Evolutionary conservation across 1,140 invertebrate genomes (phyloP).

Genomic region (Ostrea edulis): DNA sequence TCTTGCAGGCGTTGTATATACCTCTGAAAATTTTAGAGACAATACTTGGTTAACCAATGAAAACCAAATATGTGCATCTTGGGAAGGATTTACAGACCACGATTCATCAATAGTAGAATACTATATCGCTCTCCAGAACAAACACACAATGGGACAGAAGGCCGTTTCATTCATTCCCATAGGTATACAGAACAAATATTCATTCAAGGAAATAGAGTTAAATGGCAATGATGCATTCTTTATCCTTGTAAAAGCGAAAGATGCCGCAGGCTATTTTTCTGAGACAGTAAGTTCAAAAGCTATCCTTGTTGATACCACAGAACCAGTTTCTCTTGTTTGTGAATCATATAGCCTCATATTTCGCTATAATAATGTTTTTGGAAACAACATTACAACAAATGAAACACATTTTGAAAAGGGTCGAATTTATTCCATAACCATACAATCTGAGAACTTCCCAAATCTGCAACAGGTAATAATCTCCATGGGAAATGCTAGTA

Average conservation of each 20-base stretch:
- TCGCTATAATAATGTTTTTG: not conserved
- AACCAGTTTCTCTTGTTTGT: slow-evolving; percentile 50
- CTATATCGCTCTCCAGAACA: slow-evolving; percentile 41
- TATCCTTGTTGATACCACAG: slow-evolving; percentile 56
- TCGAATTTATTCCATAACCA: not conserved
- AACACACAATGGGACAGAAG: not conserved
- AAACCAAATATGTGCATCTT: slow-evolving; percentile 51
- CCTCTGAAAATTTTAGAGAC: slow-evolving; percentile 38
- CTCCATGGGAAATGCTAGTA: not conserved
- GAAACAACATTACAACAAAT: not conserved
- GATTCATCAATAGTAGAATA: slow-evolving; percentile 55
- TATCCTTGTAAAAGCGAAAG: slow-evolving; percentile 55
- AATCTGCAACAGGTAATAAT: not conserved
- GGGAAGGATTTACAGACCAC: slow-evolving; percentile 61
- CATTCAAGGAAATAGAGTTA: not conserved
- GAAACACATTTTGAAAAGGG: not conserved
- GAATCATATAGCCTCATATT: not conserved
- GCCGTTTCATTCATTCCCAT: not conserved
- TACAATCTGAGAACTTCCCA: not conserved
- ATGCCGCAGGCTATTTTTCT: slow-evolving; percentile 58
- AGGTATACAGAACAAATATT: slow-evolving; percentile 43
- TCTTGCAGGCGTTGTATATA: slow-evolving; percentile 42
- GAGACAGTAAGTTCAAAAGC: slow-evolving; percentile 34
- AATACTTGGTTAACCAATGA: slow-evolving; percentile 35
- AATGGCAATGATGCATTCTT: slow-evolving; percentile 42